Percentiles rank a stretch among this genome's conserved stretches.
Evolutionary conservation across 37 sponge, comb jelly and placozoan species (phyloP).

Genomic region (Chondrosia reniformis): DNA sequence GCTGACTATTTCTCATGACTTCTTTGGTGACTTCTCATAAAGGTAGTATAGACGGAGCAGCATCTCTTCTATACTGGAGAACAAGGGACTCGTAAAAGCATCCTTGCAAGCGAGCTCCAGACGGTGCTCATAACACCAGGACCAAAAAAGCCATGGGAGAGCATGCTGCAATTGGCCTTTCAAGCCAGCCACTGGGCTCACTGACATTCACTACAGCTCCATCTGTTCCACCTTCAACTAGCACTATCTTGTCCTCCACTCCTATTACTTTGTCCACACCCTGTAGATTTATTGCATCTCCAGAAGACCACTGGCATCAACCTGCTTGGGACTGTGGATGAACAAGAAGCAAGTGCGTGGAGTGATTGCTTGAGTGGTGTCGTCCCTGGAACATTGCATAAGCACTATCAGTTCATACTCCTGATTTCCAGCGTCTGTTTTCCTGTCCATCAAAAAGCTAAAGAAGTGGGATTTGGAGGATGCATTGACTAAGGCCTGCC

Average conservation of each 20-base stretch:
- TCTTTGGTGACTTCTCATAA: slow-evolving; percentile 23
- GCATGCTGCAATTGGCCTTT: slow-evolving; percentile 19
- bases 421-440: slow-evolving; percentile 27
- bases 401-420: slow-evolving; percentile 13
- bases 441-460: slow-evolving; percentile 11
- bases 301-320: slow-evolving; percentile 12
- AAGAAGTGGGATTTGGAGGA: neutral
- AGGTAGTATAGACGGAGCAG: slow-evolving; percentile 21
- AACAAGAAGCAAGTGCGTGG: slow-evolving; percentile 11
- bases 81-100: slow-evolving; percentile 6
- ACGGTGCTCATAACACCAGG: slow-evolving; percentile 12
- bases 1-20: neutral
- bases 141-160: slow-evolving; percentile 27
- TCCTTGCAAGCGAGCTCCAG: slow-evolving; percentile 27
- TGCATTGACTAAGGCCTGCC: slow-evolving; percentile 1
- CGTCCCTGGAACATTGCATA: neutral
- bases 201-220: slow-evolving; percentile 6
- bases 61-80: neutral
- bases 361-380: neutral
- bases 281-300: neutral
- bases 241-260: slow-evolving; percentile 1
- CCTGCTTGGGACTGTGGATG: slow-evolving; percentile 10
- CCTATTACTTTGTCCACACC: neutral
- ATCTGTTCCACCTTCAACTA: slow-evolving; percentile 17
- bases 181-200: slow-evolving; percentile 13